Percentiles rank a stretch among this genome's conserved stretches.
Conservation (phyloP, 2,888 invertebrate genomes). For the Leptopilina myrica region DNA sequence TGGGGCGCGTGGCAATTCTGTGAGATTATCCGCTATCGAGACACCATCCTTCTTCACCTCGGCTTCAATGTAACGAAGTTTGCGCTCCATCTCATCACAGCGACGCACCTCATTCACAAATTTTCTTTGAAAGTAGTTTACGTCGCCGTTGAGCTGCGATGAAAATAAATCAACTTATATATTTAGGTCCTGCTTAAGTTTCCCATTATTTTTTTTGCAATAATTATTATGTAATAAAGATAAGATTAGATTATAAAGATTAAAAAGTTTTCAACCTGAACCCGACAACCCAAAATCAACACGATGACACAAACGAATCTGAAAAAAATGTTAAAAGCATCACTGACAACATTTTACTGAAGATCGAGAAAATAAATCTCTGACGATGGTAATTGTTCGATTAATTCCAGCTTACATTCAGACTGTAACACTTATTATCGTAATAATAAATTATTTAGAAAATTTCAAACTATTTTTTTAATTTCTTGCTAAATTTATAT, state of each 20-base stretch:
- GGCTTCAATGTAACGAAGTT: constrained; percentile 89
- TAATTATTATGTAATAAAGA: background rate
- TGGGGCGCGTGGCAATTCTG: constrained; percentile 82
- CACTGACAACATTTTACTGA: background rate
- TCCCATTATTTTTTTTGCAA: background rate
- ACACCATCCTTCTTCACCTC: constrained; percentile 92
- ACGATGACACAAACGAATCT: background rate
- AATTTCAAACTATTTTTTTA: no score
- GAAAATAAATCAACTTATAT: constrained; percentile 58
- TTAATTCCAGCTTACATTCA: background rate
- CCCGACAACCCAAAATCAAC: constrained; percentile 10
- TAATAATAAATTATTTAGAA: no score
- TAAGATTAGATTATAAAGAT: background rate
- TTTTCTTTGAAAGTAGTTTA: constrained; percentile 93
- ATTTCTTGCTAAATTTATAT: no score
- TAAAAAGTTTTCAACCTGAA: constrained; percentile 5
- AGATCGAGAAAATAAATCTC: background rate
- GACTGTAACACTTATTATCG: no score
- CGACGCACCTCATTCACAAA: constrained; percentile 94
- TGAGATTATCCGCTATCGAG: constrained; percentile 81
- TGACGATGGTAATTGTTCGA: background rate
- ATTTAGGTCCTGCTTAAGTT: background rate
- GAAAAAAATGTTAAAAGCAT: constrained; percentile 3
- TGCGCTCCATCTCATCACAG: constrained; percentile 95
- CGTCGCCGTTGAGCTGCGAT: constrained; percentile 88